These are phyloP conservation scores for Hippolais icterina DNA, from an alignment of 2,113 vertebrate genomes.

Conservation along the genomic window DNA sequence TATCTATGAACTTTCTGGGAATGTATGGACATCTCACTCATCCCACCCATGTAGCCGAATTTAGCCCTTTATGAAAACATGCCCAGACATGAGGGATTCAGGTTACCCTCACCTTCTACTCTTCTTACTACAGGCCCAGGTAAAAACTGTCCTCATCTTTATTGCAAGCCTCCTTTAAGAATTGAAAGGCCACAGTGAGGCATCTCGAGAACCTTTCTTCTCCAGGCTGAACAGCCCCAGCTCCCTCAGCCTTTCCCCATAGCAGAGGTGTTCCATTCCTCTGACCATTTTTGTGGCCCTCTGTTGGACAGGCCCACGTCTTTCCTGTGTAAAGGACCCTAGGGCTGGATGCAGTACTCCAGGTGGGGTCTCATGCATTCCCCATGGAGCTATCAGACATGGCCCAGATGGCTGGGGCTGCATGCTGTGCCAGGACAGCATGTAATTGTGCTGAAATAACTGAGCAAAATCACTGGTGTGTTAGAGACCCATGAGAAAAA, in stretches of 20 bases:
- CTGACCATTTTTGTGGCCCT: neutral
- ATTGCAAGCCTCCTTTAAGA: neutral
- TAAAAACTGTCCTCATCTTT: neutral
- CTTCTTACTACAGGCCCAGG: neutral
- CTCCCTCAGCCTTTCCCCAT: neutral
- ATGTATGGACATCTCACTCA: neutral
- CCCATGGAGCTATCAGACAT: neutral
- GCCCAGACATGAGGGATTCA: neutral
- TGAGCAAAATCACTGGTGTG: rapidly evolving
- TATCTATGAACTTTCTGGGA: neutral
- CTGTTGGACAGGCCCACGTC: too few species aligned
- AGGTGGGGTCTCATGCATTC: too few species aligned
- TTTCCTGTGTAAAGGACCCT: neutral
- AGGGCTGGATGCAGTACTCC: neutral
- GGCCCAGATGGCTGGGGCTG: neutral
- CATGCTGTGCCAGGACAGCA: neutral
- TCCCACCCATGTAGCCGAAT: neutral
- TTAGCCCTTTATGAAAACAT: neutral
- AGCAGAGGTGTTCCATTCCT: neutral
- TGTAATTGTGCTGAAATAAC: neutral
- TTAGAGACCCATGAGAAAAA: neutral
- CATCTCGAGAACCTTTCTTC: neutral
- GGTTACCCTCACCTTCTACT: neutral
- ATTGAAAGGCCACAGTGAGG: neutral
- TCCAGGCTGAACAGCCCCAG: neutral